Evolutionary conservation across 2,113 vertebrate species (phyloP).

Genomic region (Meleagris gallopavo): DNA sequence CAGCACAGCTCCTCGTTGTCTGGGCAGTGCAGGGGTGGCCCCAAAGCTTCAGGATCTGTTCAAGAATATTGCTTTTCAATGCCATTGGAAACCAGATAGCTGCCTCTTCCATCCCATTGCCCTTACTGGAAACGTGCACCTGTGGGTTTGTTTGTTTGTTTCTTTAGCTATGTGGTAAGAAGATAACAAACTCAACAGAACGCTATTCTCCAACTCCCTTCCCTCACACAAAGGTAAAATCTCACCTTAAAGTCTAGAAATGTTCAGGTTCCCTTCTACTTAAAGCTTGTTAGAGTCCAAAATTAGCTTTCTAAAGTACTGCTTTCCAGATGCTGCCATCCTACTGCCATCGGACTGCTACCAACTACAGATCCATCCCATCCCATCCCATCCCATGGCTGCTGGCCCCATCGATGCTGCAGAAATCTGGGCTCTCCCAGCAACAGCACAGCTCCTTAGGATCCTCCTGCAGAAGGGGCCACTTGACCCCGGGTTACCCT

Average conservation of each 20-base stretch:
- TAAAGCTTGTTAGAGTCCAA: neutral
- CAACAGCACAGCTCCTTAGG: neutral
- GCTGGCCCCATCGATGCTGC: neutral
- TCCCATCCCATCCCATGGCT: neutral
- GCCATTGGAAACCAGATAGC: neutral
- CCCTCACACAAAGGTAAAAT: neutral
- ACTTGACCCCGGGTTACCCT: neutral
- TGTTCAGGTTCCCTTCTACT: neutral
- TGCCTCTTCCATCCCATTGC: neutral
- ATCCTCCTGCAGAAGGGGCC: neutral
- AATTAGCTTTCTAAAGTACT: neutral
- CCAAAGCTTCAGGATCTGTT: neutral
- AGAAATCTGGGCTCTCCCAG: neutral
- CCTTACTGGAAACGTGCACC: neutral
- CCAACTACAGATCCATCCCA: neutral
- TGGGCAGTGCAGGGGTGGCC: fast-evolving
- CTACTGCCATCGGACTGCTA: neutral
- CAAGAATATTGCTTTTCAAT: neutral
- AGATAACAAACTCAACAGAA: neutral
- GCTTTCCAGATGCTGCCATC: neutral
- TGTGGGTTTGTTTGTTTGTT: neutral
- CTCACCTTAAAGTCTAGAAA: neutral
- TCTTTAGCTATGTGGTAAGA: neutral
- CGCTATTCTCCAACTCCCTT: neutral
- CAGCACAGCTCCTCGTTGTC: neutral